phyloP scores from a whole-genome alignment of 2,113 vertebrate species.

The Xyliphius kryptos region DNA sequence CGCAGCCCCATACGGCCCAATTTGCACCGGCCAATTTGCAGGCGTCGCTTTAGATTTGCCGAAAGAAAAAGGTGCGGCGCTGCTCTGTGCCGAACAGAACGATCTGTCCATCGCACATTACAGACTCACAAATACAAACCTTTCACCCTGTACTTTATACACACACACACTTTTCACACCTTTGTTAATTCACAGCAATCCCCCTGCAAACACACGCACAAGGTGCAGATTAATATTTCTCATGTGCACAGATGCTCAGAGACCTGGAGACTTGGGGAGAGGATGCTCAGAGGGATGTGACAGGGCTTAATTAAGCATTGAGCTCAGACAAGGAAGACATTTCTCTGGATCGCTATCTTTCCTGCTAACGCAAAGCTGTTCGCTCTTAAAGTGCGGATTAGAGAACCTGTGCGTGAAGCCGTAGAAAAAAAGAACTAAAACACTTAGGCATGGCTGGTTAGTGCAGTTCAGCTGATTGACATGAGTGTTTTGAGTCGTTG shows the following conservation, averaged over 20 bases:
- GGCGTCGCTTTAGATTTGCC: constrained; percentile 63
- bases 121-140: constrained; percentile 33
- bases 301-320: constrained; percentile 61
- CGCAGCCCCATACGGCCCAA: constrained; percentile 53
- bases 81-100: constrained; percentile 37
- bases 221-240: constrained; percentile 32
- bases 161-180: background rate
- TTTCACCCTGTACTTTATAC: constrained; percentile 6
- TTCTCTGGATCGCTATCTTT: constrained; percentile 61
- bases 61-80: constrained; percentile 38
- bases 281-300: constrained; percentile 53
- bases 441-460: constrained; percentile 27
- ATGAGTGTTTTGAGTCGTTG: constrained; percentile 3
- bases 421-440: constrained; percentile 24
- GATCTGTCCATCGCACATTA: constrained; percentile 6
- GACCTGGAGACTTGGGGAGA: constrained; percentile 43
- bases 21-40: constrained; percentile 59
- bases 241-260: constrained; percentile 33
- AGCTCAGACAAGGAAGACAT: constrained; percentile 48
- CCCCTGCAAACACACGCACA: background rate
- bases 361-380: constrained; percentile 53
- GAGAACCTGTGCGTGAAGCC: constrained; percentile 13
- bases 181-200: background rate
- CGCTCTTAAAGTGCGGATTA: constrained; percentile 53
- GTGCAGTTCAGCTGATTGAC: constrained; percentile 11